Conservation (phyloP, 1,140 invertebrate species). For the Philotrypesis tridentata region DNA sequence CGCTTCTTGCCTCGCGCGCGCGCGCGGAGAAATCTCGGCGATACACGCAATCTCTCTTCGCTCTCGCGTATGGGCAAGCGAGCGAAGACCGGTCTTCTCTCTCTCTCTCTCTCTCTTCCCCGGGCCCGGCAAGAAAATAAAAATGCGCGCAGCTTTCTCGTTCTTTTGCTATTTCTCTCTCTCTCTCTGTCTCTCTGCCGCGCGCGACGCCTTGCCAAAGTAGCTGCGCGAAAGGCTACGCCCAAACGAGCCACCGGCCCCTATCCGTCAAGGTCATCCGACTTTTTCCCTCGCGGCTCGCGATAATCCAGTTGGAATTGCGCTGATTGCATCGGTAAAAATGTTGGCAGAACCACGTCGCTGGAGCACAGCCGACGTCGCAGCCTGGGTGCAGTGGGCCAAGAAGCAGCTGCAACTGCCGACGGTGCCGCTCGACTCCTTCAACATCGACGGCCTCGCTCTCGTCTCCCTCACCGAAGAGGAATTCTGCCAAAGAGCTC, state of each 20-base stretch:
- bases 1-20: neutral
- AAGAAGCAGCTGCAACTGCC: slow-evolving; percentile 84
- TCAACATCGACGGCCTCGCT: slow-evolving; percentile 85
- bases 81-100: neutral
- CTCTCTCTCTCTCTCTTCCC: slow-evolving; percentile 50
- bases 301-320: neutral
- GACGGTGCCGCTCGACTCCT: slow-evolving; percentile 81
- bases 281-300: neutral
- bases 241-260: neutral
- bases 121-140: slow-evolving; percentile 46
- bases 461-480: slow-evolving; percentile 86
- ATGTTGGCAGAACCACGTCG: slow-evolving; percentile 82
- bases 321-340: neutral
- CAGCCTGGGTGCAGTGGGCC: slow-evolving; percentile 90
- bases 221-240: neutral
- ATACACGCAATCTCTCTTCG: neutral
- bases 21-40: neutral
- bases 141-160: neutral
- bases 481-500: slow-evolving; percentile 87
- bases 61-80: neutral
- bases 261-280: neutral
- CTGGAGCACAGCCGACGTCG: slow-evolving; percentile 89
- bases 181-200: slow-evolving; percentile 52
- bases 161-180: slow-evolving; percentile 28
- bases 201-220: slow-evolving; percentile 18